Base-by-base conservation (phyloP, 2,888 invertebrate genomes). In the Drosophila basisetae region DNA sequence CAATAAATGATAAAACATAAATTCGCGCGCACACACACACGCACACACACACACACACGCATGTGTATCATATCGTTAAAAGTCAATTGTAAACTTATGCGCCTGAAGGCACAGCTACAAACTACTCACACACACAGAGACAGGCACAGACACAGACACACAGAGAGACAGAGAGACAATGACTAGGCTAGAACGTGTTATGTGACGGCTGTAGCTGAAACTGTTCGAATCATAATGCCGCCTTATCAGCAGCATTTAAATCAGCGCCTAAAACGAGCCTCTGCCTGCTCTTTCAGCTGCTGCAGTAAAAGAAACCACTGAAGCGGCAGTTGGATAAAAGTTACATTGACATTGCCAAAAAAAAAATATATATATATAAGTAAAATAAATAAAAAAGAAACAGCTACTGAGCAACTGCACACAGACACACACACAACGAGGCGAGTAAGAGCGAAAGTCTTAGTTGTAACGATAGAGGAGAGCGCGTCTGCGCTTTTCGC, bases 1-100 rank as follows among this genome's bases (percentile, higher is more conserved):
- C 91, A 90, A 91, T 90, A 90, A 90, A 90, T 90, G 91, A 90
- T 89, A 90, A 85, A 88, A 84, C 90, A 91, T 88, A 90, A 91
- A 90, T 88, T 84, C 83, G 75, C 81, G 68, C 82, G 70, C 73
- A 25, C 70, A 43, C 52, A 59, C 59, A 55, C 67, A 58, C 22
- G 22, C 73, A 64, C 64, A 47, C 52, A 37, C 59, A 18, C 39
- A n/a, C 55, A 56, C 49, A 68, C 67, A 67, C 43, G 56, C 56
- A 49, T 80, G 68, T 60, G 60, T 71, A 72, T 75, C 76, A 80
- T 79, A 86, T 90, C 88, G 84, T 88, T 90, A 88, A 86, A 88
- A 88, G 86, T 84, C 89, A 90, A 90, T 90, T 90, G 89, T 91
- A 89, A 91, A 91, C 82, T 91, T 88, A 80, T 83, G 84, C 85